Conservation (phyloP, 2,113 vertebrate species). For the Petaurus breviceps region DNA sequence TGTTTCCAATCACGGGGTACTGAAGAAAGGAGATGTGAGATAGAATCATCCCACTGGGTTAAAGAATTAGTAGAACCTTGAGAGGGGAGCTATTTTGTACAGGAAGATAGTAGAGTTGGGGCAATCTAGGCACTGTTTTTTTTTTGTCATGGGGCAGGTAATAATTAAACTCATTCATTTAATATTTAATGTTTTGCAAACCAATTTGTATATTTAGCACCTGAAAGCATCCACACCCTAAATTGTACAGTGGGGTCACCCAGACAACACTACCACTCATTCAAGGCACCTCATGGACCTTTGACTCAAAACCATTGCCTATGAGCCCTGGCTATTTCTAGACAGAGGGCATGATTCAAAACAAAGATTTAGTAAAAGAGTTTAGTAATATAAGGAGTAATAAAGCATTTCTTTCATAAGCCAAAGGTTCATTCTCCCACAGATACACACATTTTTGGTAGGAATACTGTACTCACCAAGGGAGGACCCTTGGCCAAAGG, state of each 20-base stretch:
- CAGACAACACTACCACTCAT: background rate
- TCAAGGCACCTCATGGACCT: background rate
- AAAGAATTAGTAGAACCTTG: constrained; percentile 71
- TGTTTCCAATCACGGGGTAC: constrained; percentile 60
- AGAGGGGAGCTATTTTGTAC: background rate
- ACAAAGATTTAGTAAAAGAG: background rate
- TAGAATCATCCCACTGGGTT: constrained; percentile 56
- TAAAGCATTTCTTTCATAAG: background rate
- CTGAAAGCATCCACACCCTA: background rate
- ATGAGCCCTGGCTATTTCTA: background rate
- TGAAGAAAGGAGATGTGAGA: constrained; percentile 63
- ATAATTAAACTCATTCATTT: background rate
- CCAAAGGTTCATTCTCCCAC: background rate
- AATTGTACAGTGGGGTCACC: background rate
- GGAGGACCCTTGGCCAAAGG: background rate
- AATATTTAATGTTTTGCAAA: background rate
- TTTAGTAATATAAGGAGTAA: background rate
- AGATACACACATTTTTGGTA: background rate
- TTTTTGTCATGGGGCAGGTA: background rate
- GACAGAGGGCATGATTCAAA: background rate
- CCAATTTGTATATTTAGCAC: background rate
- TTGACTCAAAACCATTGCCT: background rate
- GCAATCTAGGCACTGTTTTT: background rate
- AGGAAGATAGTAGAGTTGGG: background rate
- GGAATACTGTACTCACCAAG: background rate